phyloP scores from a whole-genome alignment of 2,888 invertebrate species.

The Cremastinae sp. region DNA sequence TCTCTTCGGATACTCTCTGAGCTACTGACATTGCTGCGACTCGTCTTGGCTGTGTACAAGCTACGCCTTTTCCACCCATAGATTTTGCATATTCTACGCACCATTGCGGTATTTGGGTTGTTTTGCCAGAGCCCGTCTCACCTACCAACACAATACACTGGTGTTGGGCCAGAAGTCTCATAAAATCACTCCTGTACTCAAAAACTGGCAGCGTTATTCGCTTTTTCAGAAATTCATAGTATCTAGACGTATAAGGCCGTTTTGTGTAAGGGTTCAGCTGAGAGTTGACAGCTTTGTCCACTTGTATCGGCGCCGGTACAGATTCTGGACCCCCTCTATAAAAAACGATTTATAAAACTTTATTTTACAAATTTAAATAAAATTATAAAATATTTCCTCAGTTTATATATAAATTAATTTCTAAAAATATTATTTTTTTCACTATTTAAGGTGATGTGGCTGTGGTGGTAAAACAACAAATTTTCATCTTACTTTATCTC shows the following conservation, averaged over 20 bases:
- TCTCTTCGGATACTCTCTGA: slow-evolving; percentile 98
- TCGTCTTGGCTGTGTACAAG: slow-evolving; percentile 97
- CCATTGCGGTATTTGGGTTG: slow-evolving; percentile 99
- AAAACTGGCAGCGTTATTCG: slow-evolving; percentile 97
- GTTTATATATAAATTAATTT: no score
- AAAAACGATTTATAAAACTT: background rate
- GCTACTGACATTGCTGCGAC: slow-evolving; percentile 99
- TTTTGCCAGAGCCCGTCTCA: slow-evolving; percentile 99
- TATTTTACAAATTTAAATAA: background rate
- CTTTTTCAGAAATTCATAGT: slow-evolving; percentile 93
- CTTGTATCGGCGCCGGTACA: slow-evolving; percentile 3
- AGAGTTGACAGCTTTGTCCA: slow-evolving; percentile 29
- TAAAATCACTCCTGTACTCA: slow-evolving; percentile 98
- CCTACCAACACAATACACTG: slow-evolving; percentile 98
- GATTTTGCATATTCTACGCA: slow-evolving; percentile 89
- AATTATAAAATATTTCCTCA: no score
- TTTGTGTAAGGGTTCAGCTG: slow-evolving; percentile 89
- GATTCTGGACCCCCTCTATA: slow-evolving; percentile 69
- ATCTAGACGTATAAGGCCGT: slow-evolving; percentile 92
- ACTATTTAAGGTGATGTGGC: no score
- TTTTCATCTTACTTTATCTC: no score
- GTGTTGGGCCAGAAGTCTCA: slow-evolving; percentile 94
- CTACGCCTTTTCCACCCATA: slow-evolving; percentile 89
- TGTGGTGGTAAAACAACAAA: no score
- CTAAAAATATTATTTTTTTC: background rate